Conservation (phyloP, 2,888 invertebrate species). For the Pseudanteris insignis region DNA sequence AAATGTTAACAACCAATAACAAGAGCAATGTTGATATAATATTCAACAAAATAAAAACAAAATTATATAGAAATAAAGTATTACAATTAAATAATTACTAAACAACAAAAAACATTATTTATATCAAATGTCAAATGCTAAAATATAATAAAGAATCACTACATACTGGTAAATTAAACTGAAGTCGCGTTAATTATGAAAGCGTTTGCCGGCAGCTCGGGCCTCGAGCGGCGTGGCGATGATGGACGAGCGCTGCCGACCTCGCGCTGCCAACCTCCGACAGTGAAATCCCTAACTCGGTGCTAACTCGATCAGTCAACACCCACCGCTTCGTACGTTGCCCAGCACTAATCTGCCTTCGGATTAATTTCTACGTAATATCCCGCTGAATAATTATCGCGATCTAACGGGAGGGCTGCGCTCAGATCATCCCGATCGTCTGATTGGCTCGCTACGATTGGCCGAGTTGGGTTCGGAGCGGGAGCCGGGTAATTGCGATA, state of each 20-base stretch:
- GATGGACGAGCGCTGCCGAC: conserved; percentile 57
- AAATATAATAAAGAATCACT: too few relatives aligned
- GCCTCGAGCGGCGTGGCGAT: conserved; percentile 54
- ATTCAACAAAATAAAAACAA: too few relatives aligned
- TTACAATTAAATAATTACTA: too few relatives aligned
- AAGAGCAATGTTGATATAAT: too few relatives aligned
- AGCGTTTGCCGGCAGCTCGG: conserved; percentile 52
- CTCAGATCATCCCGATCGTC: conserved; percentile 9
- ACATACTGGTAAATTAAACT: conserved; percentile 65
- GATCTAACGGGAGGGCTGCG: conserved; percentile 47
- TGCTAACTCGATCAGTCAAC: conserved; percentile 66
- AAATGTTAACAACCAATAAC: too few relatives aligned
- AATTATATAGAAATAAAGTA: too few relatives aligned
- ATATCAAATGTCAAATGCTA: too few relatives aligned
- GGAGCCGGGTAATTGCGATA: too few relatives aligned
- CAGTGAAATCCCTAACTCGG: conserved; percentile 63
- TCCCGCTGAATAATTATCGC: conserved; percentile 57
- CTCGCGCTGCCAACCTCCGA: conserved; percentile 60
- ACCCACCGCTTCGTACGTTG: conserved; percentile 53
- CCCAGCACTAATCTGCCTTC: conserved; percentile 60
- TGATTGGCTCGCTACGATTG: conserved; percentile 13
- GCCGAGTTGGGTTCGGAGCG: background rate
- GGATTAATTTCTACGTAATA: conserved; percentile 63
- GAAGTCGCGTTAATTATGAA: conserved; percentile 65
- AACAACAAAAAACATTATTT: too few relatives aligned